Base-by-base conservation (phyloP, 1,140 invertebrate genomes). In the Cydia amplana region DNA sequence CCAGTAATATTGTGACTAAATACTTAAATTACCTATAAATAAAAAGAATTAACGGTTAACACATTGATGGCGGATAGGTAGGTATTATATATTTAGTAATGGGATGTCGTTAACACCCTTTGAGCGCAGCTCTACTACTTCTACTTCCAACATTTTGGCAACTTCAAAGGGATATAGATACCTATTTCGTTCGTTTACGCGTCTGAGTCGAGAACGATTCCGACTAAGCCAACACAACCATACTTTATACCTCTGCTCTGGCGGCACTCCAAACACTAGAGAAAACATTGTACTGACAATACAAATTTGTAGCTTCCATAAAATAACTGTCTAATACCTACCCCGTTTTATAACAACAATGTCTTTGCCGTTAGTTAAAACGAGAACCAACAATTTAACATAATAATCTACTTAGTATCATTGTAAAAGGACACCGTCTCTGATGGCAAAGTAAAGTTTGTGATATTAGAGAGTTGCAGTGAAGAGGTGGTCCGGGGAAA, bases 231-330 rank as follows among this genome's bases (percentile, higher is more conserved):
- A 9, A 7, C n/a, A 40, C 5, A 70, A 70, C 28, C 4, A 20
- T 70, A 18, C 64, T 65, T 32, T 32, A 65, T n/a, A n/a, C 1
- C 25, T 36, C 32, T 70, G 65, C 25, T 36, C 32, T 70, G 65
- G 65, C 65, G 9, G n/a, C 20, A 32, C 16, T 32, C 65, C 65
- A 70, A 70, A 18, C 32, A 6, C 18, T 1, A 6, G 65, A 70
- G 65, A 70, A 70, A 70, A 70, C 36, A 70, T 16, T 40, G n/a
- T 28, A 70, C 65, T 65, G 64, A n/a, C 64, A 65, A 65, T 65
- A 32, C 23, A 36, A 64, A 32, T 65, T 32, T 65, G 64, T 65
- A 65, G 28, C 64, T n/a, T 36, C 14, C 63, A 64, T 64, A 25
- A 64, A 65, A 60, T 6, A 20, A 60, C 9, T 14, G 28, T n/a